These are phyloP conservation scores for Loripinus fragilis DNA, from an alignment of 2,888 invertebrate genomes.

Conservation along the genomic window DNA sequence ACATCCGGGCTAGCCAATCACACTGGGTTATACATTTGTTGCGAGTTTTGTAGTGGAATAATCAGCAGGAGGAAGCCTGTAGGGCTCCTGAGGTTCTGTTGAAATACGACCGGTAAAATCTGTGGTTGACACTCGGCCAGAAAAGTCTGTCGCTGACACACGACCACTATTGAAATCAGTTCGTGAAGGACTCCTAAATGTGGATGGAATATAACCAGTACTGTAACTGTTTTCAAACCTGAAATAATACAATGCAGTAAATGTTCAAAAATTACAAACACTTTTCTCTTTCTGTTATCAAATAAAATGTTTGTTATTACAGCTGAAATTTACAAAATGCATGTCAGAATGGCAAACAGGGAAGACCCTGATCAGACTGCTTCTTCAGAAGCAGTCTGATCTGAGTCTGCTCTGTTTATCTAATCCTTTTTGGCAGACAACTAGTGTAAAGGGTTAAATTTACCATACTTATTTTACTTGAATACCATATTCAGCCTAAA, in stretches of 20 bases:
- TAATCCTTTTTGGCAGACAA: no score
- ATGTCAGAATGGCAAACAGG: no score
- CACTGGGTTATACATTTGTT: conserved; percentile 72
- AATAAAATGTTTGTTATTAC: no score
- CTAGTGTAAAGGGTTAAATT: no score
- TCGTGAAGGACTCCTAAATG: conserved; percentile 67
- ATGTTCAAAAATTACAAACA: no score
- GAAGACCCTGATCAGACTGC: no score
- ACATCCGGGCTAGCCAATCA: conserved; percentile 44
- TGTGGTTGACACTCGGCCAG: conserved; percentile 52
- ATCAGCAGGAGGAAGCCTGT: conserved; percentile 70
- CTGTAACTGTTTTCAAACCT: conserved; percentile 66
- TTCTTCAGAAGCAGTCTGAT: no score
- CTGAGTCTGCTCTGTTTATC: no score
- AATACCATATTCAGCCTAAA: no score
- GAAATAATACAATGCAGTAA: background rate
- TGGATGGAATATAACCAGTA: conserved; percentile 64
- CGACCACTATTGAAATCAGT: conserved; percentile 61
- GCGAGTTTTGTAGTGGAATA: conserved; percentile 73
- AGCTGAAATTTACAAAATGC: no score
- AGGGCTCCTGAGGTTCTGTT: conserved; percentile 59
- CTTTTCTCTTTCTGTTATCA: no score
- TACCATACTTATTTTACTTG: no score
- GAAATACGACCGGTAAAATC: conserved; percentile 61
- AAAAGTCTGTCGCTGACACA: conserved; percentile 42